These are phyloP conservation scores for Volucella inflata DNA, from an alignment of 2,888 invertebrate species.

Conservation along the genomic window DNA sequence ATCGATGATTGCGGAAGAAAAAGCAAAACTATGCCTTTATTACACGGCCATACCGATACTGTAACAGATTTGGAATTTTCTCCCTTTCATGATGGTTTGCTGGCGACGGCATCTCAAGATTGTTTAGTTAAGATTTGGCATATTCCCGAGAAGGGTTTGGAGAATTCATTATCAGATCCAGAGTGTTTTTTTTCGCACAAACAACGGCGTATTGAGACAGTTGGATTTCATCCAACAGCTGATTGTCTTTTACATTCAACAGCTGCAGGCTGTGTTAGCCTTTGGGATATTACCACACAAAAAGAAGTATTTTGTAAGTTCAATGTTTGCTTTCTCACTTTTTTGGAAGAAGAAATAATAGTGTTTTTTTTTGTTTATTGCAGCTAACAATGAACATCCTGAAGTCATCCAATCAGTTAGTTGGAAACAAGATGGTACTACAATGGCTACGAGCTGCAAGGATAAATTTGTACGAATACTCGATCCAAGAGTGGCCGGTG, in stretches of 20 bases:
- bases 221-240: slow-evolving; percentile 95
- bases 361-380: slow-evolving; percentile 48
- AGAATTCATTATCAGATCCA: slow-evolving; percentile 90
- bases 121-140: slow-evolving; percentile 96
- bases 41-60: slow-evolving; percentile 94
- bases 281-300: slow-evolving; percentile 94
- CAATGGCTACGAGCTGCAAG: slow-evolving; percentile 93
- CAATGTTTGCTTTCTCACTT: slow-evolving; percentile 12
- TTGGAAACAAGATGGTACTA: slow-evolving; percentile 93
- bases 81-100: slow-evolving; percentile 95
- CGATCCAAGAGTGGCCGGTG: slow-evolving; percentile 89
- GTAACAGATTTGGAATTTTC: slow-evolving; percentile 98
- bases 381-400: slow-evolving; percentile 89
- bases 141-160: slow-evolving; percentile 92
- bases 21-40: slow-evolving; percentile 93
- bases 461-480: slow-evolving; percentile 94
- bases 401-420: slow-evolving; percentile 95
- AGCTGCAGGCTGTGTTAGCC: slow-evolving; percentile 90
- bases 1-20: slow-evolving; percentile 95
- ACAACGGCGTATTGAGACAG: slow-evolving; percentile 93
- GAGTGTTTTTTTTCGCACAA: slow-evolving; percentile 93
- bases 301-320: slow-evolving; percentile 90
- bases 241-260: slow-evolving; percentile 95
- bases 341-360: not conserved
- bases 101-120: slow-evolving; percentile 95